Percentiles rank a stretch among this genome's conserved stretches.
phyloP scores from a whole-genome alignment of 2,888 invertebrate species.

The Branchellion lobata region DNA sequence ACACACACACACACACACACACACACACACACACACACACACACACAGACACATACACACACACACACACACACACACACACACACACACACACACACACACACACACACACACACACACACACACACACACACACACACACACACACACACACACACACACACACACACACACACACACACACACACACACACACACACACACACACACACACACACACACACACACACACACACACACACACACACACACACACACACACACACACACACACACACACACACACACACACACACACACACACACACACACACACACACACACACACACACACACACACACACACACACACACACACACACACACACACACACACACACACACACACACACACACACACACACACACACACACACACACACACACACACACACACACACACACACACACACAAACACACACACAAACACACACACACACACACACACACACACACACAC shows the following conservation, averaged over 20 bases:
- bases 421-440: too few species aligned
- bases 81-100: conserved; percentile 37
- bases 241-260: conserved; percentile 27
- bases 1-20: background rate
- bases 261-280: conserved; percentile 25
- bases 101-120: conserved; percentile 42
- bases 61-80: conserved; percentile 24
- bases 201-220: conserved; percentile 32
- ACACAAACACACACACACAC: too few species aligned
- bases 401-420: too few species aligned
- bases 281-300: background rate
- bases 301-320: too few species aligned
- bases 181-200: conserved; percentile 27
- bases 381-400: too few species aligned
- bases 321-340: too few species aligned
- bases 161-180: conserved; percentile 25
- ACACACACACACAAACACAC: too few species aligned
- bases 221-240: background rate
- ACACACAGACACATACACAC: conserved; percentile 4
- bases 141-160: conserved; percentile 39
- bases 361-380: too few species aligned
- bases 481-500: too few species aligned
- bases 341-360: too few species aligned
- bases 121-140: conserved; percentile 36
- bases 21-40: conserved; percentile 29